Base-by-base conservation (phyloP, 2,888 invertebrate genomes). In the Ornithoptera priamus region DNA sequence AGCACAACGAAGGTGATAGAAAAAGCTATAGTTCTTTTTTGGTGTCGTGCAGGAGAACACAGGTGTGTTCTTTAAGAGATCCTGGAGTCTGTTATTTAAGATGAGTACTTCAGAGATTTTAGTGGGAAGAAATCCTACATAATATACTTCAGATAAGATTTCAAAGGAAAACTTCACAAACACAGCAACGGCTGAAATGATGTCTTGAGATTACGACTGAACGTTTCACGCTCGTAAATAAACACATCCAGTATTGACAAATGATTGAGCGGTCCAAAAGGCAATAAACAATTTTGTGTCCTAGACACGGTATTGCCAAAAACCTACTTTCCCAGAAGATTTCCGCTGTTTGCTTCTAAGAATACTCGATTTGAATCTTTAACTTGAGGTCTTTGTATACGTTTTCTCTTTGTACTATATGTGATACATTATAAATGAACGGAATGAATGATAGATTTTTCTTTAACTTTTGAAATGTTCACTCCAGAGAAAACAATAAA, bases 281-380 rank as follows among this genome's bases (percentile, higher is more conserved):
- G 62, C 42, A 42, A 58, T 62, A 65, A 65, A 69, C 69, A 65
- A 36, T 36, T 62, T 62, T 46, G 30, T 62, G 58, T 61, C 50
- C 62, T 59, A 62, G 57, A 65, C 62, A 30, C 61, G 46, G 22
- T 58, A 58, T 46, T 39, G 15, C 36, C 50, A 39, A 20, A 30
- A 66, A 69, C 62, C 69, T 62, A 66, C 62, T 62, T 62, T 58
- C 65, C 46, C 17, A 10, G 22, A 42, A 57, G 62, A 62, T 65
- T 36, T 42, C 10, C 46, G 56, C 20, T 65, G 30, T 62, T 65
- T 58, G n/a, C n/a, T n/a, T 60, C 24, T 39, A 22, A 8, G 18
- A 62, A 69, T 56, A 65, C 66, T 39, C 50, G 62, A 62, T 62
- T 62, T 69, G 69, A 69, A 69, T 69, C 65, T 62, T 22, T 69